Conservation (phyloP, 1,140 invertebrate species). For the Atopsyche davidsoni region DNA sequence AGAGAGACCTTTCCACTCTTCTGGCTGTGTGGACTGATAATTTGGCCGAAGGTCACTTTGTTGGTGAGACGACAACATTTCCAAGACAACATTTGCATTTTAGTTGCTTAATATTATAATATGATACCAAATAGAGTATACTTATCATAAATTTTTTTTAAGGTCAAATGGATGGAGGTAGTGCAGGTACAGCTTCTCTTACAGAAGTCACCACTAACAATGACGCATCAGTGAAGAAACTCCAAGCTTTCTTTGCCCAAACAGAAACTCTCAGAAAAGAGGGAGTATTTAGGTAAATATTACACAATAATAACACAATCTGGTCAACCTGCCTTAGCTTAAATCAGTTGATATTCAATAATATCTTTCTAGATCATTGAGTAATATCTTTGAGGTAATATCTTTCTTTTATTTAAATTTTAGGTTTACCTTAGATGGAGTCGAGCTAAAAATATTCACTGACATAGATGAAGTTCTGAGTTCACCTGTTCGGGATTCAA, state of each 20-base stretch:
- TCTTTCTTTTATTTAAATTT: conserved; percentile 35
- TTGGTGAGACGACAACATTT: conserved; percentile 35
- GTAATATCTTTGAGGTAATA: too few relatives aligned
- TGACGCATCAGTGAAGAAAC: conserved; percentile 60
- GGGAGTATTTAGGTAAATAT: conserved; percentile 39
- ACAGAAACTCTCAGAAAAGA: conserved; percentile 59
- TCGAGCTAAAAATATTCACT: conserved; percentile 64
- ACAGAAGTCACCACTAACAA: conserved; percentile 36
- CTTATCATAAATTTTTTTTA: not conserved
- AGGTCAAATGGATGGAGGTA: conserved; percentile 18
- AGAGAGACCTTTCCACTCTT: conserved; percentile 64
- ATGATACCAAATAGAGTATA: not conserved
- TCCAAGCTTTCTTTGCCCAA: conserved; percentile 69
- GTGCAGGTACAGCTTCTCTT: conserved; percentile 29
- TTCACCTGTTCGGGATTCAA: conserved; percentile 66
- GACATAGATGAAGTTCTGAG: conserved; percentile 69
- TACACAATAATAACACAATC: too few relatives aligned
- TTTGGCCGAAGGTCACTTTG: conserved; percentile 42
- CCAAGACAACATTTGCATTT: conserved; percentile 23
- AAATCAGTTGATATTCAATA: conserved; percentile 3
- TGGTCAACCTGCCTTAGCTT: too few relatives aligned
- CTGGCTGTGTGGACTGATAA: conserved; percentile 66
- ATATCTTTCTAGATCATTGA: too few relatives aligned
- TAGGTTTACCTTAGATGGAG: conserved; percentile 60
- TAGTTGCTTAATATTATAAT: not conserved